These are phyloP conservation scores for Colletes gigas DNA, from an alignment of 1,140 invertebrate species.

Conservation along the genomic window DNA sequence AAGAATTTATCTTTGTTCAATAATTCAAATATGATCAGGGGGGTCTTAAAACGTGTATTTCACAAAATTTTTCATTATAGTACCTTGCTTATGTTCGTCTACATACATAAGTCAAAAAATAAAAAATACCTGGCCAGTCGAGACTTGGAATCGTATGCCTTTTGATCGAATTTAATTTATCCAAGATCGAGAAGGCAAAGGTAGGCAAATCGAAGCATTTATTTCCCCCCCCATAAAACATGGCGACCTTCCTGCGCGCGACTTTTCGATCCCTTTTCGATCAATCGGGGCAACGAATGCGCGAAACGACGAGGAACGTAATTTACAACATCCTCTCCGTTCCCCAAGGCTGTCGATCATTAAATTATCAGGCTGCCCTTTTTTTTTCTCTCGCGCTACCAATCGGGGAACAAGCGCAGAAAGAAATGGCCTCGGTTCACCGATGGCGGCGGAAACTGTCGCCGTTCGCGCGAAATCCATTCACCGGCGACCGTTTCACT, in stretches of 20 bases:
- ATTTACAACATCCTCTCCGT: constrained; percentile 22
- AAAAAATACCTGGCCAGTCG: too few relatives aligned
- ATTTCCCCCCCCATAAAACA: background rate
- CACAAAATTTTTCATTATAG: too few relatives aligned
- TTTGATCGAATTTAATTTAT: too few relatives aligned
- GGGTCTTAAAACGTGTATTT: too few relatives aligned
- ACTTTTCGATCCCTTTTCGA: background rate
- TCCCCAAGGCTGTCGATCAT: constrained; percentile 13
- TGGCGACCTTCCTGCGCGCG: background rate
- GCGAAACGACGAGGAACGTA: background rate
- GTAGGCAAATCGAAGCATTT: too few relatives aligned
- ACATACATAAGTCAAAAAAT: too few relatives aligned
- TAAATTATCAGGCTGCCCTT: background rate
- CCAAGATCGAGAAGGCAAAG: too few relatives aligned
- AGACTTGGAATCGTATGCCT: too few relatives aligned
- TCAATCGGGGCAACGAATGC: background rate
- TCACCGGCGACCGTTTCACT: constrained; percentile 55
- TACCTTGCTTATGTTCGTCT: too few relatives aligned
- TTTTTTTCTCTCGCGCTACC: background rate
- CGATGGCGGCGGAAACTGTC: constrained; percentile 52
- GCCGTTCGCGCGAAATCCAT: constrained; percentile 45
- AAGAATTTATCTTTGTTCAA: too few relatives aligned
- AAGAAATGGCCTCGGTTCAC: constrained; percentile 50
- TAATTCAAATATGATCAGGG: too few relatives aligned
- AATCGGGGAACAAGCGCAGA: constrained; percentile 42